Evolutionary conservation across 1,140 invertebrate species (phyloP).

Genomic region (Bathynomus jamesi): DNA sequence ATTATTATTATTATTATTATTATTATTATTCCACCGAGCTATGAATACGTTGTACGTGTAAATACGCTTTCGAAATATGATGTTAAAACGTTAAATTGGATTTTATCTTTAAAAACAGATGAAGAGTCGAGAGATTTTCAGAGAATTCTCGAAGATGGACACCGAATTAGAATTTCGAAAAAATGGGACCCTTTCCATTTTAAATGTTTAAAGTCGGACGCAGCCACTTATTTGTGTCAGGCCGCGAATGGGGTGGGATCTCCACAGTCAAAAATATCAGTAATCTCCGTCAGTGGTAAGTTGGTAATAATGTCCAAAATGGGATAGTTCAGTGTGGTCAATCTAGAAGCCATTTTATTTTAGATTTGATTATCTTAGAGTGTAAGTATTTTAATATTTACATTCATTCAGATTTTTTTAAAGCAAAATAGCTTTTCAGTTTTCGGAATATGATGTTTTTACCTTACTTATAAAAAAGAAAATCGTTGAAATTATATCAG

Average conservation of each 20-base stretch:
- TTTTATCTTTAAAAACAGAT: not conserved
- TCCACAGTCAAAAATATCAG: not conserved
- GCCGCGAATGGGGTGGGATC: slow-evolving; percentile 13
- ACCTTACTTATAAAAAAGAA: not conserved
- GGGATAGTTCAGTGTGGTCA: no score
- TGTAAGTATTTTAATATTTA: not conserved
- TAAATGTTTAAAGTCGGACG: not conserved
- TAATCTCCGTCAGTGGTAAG: slow-evolving; percentile 7
- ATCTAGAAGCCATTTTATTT: no score
- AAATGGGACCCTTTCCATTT: not conserved
- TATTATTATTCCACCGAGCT: no score
- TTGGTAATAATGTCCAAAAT: no score
- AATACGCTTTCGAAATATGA: no score
- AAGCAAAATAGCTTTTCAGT: not conserved
- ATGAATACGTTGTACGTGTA: no score
- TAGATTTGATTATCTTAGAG: not conserved
- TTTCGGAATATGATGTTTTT: not conserved
- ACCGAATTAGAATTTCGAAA: not conserved
- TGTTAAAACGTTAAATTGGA: not conserved
- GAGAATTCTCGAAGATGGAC: not conserved
- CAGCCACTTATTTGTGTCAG: slow-evolving; percentile 6
- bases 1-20: not conserved
- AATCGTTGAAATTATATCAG: no score
- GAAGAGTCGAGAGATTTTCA: not conserved
- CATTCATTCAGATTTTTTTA: not conserved